Evolutionary conservation across 92 coral and sea anemone species (phyloP).

Genomic region (Micromussa lordhowensis): DNA sequence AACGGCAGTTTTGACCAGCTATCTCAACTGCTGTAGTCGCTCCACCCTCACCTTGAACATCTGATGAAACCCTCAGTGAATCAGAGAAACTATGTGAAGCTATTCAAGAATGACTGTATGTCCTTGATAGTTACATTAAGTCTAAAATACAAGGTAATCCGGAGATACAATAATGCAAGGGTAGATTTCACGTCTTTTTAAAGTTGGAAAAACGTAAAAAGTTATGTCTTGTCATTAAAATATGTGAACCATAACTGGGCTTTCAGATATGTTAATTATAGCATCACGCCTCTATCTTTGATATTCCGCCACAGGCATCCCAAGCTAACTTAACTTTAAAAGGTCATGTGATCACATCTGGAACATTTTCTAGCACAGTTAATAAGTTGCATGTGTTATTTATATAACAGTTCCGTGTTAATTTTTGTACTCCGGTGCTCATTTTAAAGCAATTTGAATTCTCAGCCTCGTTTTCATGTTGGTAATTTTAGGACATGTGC

Average conservation of each 20-base stretch:
- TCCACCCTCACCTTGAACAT: background rate
- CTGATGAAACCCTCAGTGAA: background rate
- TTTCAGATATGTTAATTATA: background rate
- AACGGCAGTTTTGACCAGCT: too few relatives aligned
- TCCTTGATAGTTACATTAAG: background rate
- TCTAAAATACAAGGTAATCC: background rate
- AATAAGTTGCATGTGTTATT: background rate
- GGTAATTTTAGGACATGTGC: too few relatives aligned
- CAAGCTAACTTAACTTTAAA: background rate
- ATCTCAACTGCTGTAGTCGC: slow-evolving; percentile 5
- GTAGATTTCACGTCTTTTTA: background rate
- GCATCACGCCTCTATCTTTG: background rate
- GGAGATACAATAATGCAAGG: slow-evolving; percentile 3
- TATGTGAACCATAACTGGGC: background rate
- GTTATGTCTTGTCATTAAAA: background rate
- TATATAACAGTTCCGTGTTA: slow-evolving; percentile 4
- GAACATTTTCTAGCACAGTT: background rate
- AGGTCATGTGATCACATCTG: background rate
- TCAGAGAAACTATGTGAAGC: too few relatives aligned
- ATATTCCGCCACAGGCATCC: background rate
- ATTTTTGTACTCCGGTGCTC: background rate
- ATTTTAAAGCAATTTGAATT: background rate
- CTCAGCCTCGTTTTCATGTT: slow-evolving; percentile 51
- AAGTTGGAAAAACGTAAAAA: background rate
- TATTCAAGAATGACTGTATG: too few relatives aligned